Evolutionary conservation across 92 coral and sea anemone genomes (phyloP), one percentile per base, ranked within the genome.

Genomic region (Zoanthus sociatus): DNA sequence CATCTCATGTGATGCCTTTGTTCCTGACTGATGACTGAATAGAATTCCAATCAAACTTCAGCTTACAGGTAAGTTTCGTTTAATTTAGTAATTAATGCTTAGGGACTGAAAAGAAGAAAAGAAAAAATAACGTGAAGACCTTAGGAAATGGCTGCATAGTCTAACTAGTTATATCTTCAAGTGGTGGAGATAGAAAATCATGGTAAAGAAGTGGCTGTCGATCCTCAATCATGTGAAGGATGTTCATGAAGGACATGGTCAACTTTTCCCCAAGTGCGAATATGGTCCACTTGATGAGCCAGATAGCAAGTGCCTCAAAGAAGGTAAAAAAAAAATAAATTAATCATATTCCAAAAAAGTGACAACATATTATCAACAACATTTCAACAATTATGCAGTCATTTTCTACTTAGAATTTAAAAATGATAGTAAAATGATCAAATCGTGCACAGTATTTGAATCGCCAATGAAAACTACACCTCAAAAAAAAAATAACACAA

Each of bases 161-260:
- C 70, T 83, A 48, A 70, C 51, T 17, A 83, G 70, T 63, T 78
- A 83, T 46, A 3, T 68, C 78, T n/a, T 70, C 78, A 31, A 77
- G 82, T 30, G 26, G 70, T 6, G 82, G 82, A 6, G 70, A 77
- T 77, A 70, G 82, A 3, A 77, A 1, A 32, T 11, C 13, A 31
- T 77, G 82, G 70, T 11, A 2, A 30, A 55, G 50, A 77, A 55
- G 68, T 77, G 82, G 82, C 51, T 55, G 13, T 77, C 70, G 1
- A 30, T 77, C 17, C 1, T 56, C 12, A 77, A 77, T 14, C 82
- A 77, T 8, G 70, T 77, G 15, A 32, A n/a, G 20, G 32, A 77
- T 31, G 48, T 55, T 6, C 82, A 56, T 26, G 69, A 53, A 20
- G 82, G 70, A 3, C 82, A 56, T 21, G 47, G 69, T 0, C 48